Evolutionary conservation across 2,113 vertebrate species (phyloP), one percentile per base, ranked within the genome.

Genomic region (Brachypteracias leptosomus): DNA sequence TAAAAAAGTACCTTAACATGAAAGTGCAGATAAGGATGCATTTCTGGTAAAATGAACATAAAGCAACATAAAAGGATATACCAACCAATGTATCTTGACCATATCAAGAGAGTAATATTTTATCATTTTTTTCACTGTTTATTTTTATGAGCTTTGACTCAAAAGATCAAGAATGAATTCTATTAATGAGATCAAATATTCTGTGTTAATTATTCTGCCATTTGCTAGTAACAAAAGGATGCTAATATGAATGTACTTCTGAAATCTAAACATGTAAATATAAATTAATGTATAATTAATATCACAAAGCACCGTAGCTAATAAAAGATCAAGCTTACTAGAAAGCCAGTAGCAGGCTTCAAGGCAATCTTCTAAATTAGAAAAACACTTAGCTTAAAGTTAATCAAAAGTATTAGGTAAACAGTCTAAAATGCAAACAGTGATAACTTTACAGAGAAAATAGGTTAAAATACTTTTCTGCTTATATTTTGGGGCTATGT

Each of bases 141-240:
- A 28, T 54, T 82, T 55, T 67, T 4, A 94, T 85, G 42, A 94
- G 46, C 9, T 88, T 67, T 67, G 44, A 88, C 82, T 95, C 76
- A 92, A 79, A 95, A 96, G 93, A 79, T 66, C 79, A 90, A 95
- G 83, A 49, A 96, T 89, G 59, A 96, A 68, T 83, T 95, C 77
- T 85, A 73, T 89, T 97, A 96, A 91, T 88, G 42, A 93, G 85
- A 96, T 96, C 95, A 97, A 89, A 95, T 93, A 75, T 86, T 73
- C 25, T 54, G 57, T 88, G 87, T 83, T 97, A 97, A 96, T 97
- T 94, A 96, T 92, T 96, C 73, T 92, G 79, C 78, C 61, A 58
- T 84, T 55, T 96, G 57, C 67, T 93, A 89, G 66, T 82, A 74
- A 94, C 82, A 96, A 94, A 96, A 88, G 63, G 85, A 83, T 77